A percentile compares a stretch with the other conserved stretches of the same genome.
These are phyloP conservation scores for Cirrhinus mrigala DNA, from an alignment of 2,797 vertebrate genomes.

Conservation along the genomic window DNA sequence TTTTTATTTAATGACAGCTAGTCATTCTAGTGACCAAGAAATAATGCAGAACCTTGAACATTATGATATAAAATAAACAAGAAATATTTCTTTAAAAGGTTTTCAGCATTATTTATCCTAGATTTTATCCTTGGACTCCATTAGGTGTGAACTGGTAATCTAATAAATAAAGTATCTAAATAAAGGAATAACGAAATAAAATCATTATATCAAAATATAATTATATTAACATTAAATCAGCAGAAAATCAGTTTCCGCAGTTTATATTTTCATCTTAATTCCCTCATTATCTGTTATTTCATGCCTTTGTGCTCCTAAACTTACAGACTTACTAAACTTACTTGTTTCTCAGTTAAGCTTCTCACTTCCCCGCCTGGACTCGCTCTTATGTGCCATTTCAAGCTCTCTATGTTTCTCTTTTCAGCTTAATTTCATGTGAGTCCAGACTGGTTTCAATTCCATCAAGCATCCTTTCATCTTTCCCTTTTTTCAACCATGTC, in stretches of 20 bases:
- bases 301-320: neutral
- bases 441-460: slow-evolving; percentile 69
- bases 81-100: too few relatives aligned
- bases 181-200: neutral
- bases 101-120: neutral
- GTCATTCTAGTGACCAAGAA: too few relatives aligned
- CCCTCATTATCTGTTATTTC: neutral
- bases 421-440: slow-evolving; percentile 65
- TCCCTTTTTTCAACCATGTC: slow-evolving; percentile 44
- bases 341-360: slow-evolving; percentile 12
- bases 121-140: neutral
- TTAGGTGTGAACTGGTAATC: neutral
- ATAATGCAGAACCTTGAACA: neutral
- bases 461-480: slow-evolving; percentile 67
- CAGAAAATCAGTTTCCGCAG: neutral
- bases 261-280: neutral
- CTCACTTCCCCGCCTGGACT: slow-evolving; percentile 42
- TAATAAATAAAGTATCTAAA: neutral
- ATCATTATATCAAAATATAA: neutral
- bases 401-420: slow-evolving; percentile 40
- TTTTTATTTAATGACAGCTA: too few relatives aligned
- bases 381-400: slow-evolving; percentile 47
- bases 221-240: neutral
- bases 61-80: too few relatives aligned
- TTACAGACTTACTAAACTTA: too few relatives aligned